These are phyloP conservation scores for Solenopsis invicta DNA, from an alignment of 1,140 invertebrate species.

Conservation along the genomic window DNA sequence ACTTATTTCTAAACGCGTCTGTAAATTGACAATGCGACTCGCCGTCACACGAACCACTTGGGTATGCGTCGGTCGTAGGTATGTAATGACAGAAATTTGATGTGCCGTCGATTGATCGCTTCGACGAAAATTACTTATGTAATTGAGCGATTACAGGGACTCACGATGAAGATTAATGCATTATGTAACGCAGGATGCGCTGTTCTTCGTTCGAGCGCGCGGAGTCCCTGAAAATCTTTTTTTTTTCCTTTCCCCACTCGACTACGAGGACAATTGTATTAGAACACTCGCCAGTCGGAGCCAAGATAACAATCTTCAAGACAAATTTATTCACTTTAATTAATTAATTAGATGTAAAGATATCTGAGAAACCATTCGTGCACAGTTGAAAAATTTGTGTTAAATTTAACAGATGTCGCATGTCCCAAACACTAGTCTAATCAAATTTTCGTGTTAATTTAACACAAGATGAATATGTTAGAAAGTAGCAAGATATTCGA, in stretches of 20 bases:
- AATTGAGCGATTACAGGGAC: constrained; percentile 75
- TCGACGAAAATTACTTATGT: constrained; percentile 79
- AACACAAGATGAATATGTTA: no score
- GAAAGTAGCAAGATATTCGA: no score
- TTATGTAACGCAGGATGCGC: constrained; percentile 78
- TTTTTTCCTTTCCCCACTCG: constrained; percentile 17
- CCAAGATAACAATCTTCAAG: not conserved
- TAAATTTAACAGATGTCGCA: no score
- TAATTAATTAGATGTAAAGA: not conserved
- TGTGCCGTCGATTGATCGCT: constrained; percentile 72
- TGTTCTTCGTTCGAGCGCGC: constrained; percentile 73
- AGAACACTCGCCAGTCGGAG: no score
- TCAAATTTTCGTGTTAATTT: no score
- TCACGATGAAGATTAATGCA: constrained; percentile 72
- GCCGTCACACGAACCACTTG: constrained; percentile 21
- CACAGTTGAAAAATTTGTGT: no score
- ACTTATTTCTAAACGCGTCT: constrained; percentile 42
- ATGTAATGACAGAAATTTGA: constrained; percentile 68
- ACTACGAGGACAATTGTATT: not conserved
- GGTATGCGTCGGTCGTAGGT: constrained; percentile 43
- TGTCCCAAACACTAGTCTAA: no score
- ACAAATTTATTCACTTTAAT: not conserved
- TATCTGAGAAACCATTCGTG: not conserved
- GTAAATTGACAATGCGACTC: constrained; percentile 45
- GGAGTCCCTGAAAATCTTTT: constrained; percentile 72